Base-by-base conservation (phyloP, 2,113 vertebrate genomes). In the Labeo catla region DNA sequence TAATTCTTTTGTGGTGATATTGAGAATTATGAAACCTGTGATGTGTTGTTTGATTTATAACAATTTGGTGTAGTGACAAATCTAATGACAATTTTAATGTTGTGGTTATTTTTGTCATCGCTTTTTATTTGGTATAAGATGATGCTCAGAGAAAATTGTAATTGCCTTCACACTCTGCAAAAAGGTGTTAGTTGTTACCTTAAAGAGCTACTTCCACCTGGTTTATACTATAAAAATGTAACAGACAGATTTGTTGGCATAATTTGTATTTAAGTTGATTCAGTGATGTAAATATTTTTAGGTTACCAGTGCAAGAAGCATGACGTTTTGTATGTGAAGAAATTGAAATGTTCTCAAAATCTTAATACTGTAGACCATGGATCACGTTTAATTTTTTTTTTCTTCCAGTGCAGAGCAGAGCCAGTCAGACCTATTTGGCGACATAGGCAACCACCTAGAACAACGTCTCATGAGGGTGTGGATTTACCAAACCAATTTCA, bases 401-500 rank as follows among this genome's bases (percentile, higher is more conserved):
- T 28, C 28, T 28, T 28, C 61, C 23, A 12, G 65, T 8, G 34
- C 34, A 8, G 13, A 9, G 65, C 65, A 19, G 13, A 28, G 28
- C 28, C 28, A 9, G 15, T 36, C 36, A 70, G 16, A 28, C 68
- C 0, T 16, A 43, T 21, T 19, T 28, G 28, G 28, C 28, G 28
- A 28, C 28, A 28, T 2, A 13, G 66, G 15, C 2, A 4, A 70
- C 66, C 19, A 59, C 57, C 7, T 21, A 59, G 19, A 19, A 68
- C 4, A 43, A 16, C 3, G 43, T 70, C 36, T 70, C 16, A 19
- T 4, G 68, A 10, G 68, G 8, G 16, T 1, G 39, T 72, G 16
- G 36, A 21, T 72, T 43, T 72, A 21, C 39, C 15, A 72, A 72
- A 72, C 68, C 68, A 72, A 72, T 72, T 39, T 72, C 68, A 72